These are phyloP conservation scores for Heliangelus exortis DNA, from an alignment of 2,797 vertebrate species.

Conservation along the genomic window DNA sequence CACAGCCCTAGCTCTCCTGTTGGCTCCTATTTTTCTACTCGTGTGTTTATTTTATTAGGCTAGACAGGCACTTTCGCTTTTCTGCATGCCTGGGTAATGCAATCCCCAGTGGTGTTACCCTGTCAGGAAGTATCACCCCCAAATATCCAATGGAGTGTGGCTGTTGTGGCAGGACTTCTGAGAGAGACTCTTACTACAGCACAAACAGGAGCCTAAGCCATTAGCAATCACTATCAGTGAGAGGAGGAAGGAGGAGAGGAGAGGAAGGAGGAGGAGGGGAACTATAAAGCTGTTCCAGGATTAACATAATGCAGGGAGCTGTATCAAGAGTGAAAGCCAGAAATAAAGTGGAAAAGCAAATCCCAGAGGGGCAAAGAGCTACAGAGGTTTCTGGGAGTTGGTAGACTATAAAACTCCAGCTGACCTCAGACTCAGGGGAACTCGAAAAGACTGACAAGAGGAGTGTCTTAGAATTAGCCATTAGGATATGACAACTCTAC, in stretches of 20 bases:
- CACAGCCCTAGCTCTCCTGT: background rate
- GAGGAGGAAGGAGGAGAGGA: background rate
- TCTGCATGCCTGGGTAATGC: constrained; percentile 59
- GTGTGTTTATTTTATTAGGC: constrained; percentile 18
- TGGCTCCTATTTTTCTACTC: background rate
- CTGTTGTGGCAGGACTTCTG: background rate
- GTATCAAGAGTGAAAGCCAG: background rate
- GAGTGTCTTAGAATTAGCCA: background rate
- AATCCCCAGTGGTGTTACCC: constrained; percentile 26
- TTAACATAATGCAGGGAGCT: background rate
- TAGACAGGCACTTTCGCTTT: constrained; percentile 50
- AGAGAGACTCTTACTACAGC: background rate
- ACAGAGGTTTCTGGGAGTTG: constrained; percentile 30
- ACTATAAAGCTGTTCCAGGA: background rate
- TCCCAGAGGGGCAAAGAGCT: background rate
- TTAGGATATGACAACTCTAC: background rate
- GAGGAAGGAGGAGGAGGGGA: background rate
- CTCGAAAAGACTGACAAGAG: background rate
- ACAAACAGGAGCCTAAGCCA: background rate
- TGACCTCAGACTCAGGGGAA: constrained; percentile 38
- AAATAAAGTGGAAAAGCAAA: constrained; percentile 17
- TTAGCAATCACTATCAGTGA: background rate
- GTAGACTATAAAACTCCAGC: constrained; percentile 9
- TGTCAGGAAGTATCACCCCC: constrained; percentile 65
- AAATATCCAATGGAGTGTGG: constrained; percentile 21